Conservation (phyloP, 1,140 invertebrate species). For the Notospermus geniculatus region DNA sequence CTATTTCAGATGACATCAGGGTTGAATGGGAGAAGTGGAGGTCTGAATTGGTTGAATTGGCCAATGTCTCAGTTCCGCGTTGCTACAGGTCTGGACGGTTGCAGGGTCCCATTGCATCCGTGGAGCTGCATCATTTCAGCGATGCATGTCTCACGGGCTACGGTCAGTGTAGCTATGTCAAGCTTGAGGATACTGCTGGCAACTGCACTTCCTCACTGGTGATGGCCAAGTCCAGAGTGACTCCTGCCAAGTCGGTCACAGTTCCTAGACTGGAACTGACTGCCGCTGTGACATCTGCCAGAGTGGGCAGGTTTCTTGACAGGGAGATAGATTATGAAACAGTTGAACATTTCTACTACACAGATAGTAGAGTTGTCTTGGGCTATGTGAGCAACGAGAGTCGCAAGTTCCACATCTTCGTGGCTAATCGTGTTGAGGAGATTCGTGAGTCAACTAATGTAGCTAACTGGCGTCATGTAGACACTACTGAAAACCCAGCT, state of each 20-base stretch:
- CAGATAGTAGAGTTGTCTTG: conserved; percentile 17
- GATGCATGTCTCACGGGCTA: too few species aligned
- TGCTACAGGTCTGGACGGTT: conserved; percentile 17
- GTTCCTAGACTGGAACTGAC: conserved; percentile 26
- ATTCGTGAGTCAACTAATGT: conserved; percentile 15
- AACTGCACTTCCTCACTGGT: conserved; percentile 21
- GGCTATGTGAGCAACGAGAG: conserved; percentile 24
- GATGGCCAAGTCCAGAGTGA: conserved; percentile 26
- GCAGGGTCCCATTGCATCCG: conserved; percentile 17
- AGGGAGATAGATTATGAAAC: conserved; percentile 13
- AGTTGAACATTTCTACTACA: conserved; percentile 21
- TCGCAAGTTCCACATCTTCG: conserved; percentile 25
- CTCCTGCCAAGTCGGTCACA: conserved; percentile 22
- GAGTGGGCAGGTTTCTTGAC: conserved; percentile 16
- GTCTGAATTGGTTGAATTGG: conserved; percentile 13
- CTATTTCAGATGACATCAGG: conserved; percentile 9
- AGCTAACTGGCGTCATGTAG: conserved; percentile 23
- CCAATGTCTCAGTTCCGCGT: conserved; percentile 10
- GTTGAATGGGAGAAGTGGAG: conserved; percentile 20
- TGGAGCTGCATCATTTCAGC: conserved; percentile 27
- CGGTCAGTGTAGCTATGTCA: too few species aligned
- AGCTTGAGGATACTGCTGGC: conserved; percentile 28
- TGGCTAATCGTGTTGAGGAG: conserved; percentile 24
- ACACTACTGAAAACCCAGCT: conserved; percentile 20
- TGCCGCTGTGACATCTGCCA: conserved; percentile 27